These are phyloP conservation scores for Mus spretus DNA, from an alignment of 2,797 vertebrate species.

Conservation along the genomic window DNA sequence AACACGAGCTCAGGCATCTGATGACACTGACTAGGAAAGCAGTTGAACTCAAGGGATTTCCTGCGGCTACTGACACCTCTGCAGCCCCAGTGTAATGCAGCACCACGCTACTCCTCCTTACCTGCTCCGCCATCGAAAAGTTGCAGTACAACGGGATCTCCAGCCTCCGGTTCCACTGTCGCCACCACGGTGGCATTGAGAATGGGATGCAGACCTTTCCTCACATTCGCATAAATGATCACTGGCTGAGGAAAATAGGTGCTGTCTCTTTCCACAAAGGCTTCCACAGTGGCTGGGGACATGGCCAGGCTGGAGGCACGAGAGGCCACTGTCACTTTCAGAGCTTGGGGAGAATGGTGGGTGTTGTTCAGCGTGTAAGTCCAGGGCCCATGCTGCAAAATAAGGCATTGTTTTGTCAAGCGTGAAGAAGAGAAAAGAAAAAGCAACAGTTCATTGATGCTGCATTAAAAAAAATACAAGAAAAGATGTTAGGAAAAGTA, in stretches of 20 bases:
- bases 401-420: constrained; percentile 57
- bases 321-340: constrained; percentile 87
- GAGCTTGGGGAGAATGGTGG: constrained; percentile 73
- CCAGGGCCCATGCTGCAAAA: constrained; percentile 87
- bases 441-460: background rate
- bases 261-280: constrained; percentile 80
- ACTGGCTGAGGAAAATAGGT: constrained; percentile 81
- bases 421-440: background rate
- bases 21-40: constrained; percentile 24
- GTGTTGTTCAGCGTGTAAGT: constrained; percentile 85
- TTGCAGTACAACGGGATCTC: constrained; percentile 66
- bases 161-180: constrained; percentile 82
- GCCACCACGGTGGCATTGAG: constrained; percentile 86
- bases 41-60: background rate
- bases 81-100: too few species aligned
- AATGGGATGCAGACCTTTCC: constrained; percentile 85
- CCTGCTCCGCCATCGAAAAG: constrained; percentile 89
- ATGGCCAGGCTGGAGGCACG: constrained; percentile 71
- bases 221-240: constrained; percentile 86
- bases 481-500: constrained; percentile 27
- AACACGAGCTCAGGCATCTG: background rate
- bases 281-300: constrained; percentile 82
- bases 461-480: background rate
- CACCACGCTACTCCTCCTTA: constrained; percentile 64
- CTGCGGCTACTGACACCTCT: background rate